Percentiles rank a stretch among this genome's conserved stretches.
These are phyloP conservation scores for Ferrisia virgata DNA, from an alignment of 2,888 invertebrate species.

Conservation along the genomic window DNA sequence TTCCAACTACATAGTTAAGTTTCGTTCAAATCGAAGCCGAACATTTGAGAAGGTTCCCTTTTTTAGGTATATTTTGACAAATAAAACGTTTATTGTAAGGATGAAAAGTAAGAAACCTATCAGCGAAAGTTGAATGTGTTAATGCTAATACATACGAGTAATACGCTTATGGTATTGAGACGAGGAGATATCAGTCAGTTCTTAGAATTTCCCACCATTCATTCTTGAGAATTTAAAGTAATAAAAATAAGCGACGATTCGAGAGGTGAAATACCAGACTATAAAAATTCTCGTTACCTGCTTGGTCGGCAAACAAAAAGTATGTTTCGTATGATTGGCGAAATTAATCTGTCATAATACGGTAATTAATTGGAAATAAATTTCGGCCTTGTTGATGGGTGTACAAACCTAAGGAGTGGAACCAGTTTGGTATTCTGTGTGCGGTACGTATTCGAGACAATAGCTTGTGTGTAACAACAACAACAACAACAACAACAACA, in stretches of 20 bases:
- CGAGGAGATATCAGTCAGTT: not conserved
- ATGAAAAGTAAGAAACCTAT: too few species aligned
- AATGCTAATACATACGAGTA: not conserved
- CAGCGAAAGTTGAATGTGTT: not conserved
- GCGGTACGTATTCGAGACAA: not conserved
- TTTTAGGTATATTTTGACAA: too few species aligned
- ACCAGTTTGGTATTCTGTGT: not conserved
- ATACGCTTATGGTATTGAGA: not conserved
- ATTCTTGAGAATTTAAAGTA: not conserved
- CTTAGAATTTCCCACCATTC: not conserved
- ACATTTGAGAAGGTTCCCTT: too few species aligned
- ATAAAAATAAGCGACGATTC: not conserved
- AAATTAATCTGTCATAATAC: slow-evolving; percentile 32
- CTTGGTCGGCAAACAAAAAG: not conserved
- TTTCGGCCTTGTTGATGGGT: not conserved
- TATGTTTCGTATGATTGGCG: not conserved
- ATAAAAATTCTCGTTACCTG: not conserved
- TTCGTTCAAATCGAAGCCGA: too few species aligned
- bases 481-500: not conserved
- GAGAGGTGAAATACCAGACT: slow-evolving; percentile 22
- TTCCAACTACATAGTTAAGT: too few species aligned
- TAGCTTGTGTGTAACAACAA: not conserved
- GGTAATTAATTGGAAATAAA: slow-evolving; percentile 28
- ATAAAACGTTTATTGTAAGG: too few species aligned
- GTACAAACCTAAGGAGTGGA: not conserved